Evolutionary conservation across 2,888 invertebrate genomes (phyloP), one percentile per base, ranked within the genome.

Genomic region (Isoperla grammatica): DNA sequence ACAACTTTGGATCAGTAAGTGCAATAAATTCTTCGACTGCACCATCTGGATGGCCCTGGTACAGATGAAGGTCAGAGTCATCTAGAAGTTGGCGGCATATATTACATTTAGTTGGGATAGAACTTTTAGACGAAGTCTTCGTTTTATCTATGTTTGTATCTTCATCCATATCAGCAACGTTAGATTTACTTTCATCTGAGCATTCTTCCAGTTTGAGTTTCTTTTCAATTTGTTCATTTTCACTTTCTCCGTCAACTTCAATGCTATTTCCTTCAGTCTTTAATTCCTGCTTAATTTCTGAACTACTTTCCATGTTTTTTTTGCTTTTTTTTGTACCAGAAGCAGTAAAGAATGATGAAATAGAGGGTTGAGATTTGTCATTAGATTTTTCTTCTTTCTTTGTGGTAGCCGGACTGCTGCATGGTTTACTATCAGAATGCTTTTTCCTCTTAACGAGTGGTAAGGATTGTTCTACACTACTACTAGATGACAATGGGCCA

Each of bases 11-110:
- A 77, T 89, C 83, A 12, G 85, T 87, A 62, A 90, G 77, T 17
- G 87, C 86, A 63, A 88, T 78, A 71, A 81, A 86, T 73, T 90
- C 90, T 70, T 90, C 89, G 53, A 84, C 81, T 54, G 90, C 84
- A 72, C 85, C 78, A 67, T 85, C 84, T 46, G 88, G 86, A 73
- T 89, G 89, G n/a, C 90, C 90, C 68, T 83, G 81, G 71, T 85
- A 90, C 43, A 84, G 61, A 37, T 69, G 70, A 12, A 80, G 69
- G 61, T 79, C 78, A 17, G 75, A 71, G 53, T 77, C 75, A 59
- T 75, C 72, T 37, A 80, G 68, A 46, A 74, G 70, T 67, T 81
- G 80, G 9, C 72, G 70, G 67, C 82, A 81, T 49, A 77, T 73
- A 19, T 73, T 68, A 68, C 81, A 82, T 58, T 74, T 74, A 2